Evolutionary conservation across 2,888 invertebrate genomes (phyloP), one percentile per base, ranked within the genome.

Genomic region (Escarpia spicata): DNA sequence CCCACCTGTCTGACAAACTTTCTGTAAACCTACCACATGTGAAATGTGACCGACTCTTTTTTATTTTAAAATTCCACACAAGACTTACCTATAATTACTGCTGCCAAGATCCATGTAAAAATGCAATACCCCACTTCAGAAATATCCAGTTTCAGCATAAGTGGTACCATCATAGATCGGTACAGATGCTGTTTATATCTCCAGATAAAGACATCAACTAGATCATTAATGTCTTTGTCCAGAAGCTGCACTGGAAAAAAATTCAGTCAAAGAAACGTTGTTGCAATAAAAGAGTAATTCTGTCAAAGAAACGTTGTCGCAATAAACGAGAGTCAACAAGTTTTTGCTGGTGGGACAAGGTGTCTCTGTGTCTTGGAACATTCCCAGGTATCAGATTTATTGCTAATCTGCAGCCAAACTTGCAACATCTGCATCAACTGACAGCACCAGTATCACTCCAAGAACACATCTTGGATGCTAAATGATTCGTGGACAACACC

Each of bases 121-220:
- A 75, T 75, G 26, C 75, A 75, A 75, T 75, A 75, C 75, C 75
- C 0, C 19, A 75, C 75, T 75, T 75, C 75, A 75, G 75, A 75
- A 75, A 75, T 75, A 75, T 75, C 75, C 75, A 75, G n/a, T 75
- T 75, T 75, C 75, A 75, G 75, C n/a, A n/a, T 75, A n/a, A 75
- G 75, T 75, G 75, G 26, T 26, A 75, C 75, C 75, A 75, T 75
- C 75, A 75, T 75, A 75, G 26, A 15, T 26, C 6, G 26, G 75
- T 26, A 12, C 52, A 52, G 15, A 52, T 52, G 52, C 15, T 9
- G 52, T 9, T 75, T 75, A 75, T 75, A 75, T 75, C 75, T 75
- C 26, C 2, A 75, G 75, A 26, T 75, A n/a, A 3, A 75, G 75
- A 75, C 26, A 26, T 75, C 75, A n/a, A 75, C 26, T 75, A 75